Conservation (phyloP, 1,140 invertebrate species). For the Papilio xuthus region DNA sequence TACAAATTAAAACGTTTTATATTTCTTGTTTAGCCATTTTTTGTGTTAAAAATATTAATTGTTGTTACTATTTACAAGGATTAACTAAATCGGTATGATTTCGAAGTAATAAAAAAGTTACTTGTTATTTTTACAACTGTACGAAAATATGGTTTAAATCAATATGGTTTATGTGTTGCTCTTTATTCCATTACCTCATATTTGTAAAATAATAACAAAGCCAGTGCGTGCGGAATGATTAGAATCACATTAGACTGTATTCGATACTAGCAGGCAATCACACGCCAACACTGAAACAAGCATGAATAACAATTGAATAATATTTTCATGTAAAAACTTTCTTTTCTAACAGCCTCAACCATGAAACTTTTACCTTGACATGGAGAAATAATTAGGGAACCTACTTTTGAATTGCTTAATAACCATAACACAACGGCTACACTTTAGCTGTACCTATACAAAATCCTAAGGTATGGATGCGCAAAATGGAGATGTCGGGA, state of each 20-base stretch:
- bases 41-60: no score
- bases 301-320: not conserved
- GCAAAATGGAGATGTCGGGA: no score
- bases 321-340: not conserved
- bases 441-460: not conserved
- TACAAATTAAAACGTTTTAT: no score
- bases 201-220: constrained; percentile 17
- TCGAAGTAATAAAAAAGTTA: no score
- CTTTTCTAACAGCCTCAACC: not conserved
- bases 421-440: not conserved
- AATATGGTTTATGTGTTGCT: not conserved
- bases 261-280: not conserved
- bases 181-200: not conserved
- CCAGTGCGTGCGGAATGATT: not conserved
- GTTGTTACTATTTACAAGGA: no score
- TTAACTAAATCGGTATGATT: no score
- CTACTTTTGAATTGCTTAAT: no score
- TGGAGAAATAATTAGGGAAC: not conserved
- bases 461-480: no score
- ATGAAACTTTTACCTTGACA: not conserved
- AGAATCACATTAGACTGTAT: constrained; percentile 12
- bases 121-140: not conserved
- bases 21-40: no score
- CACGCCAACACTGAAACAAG: not conserved
- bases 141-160: not conserved